phyloP scores from a whole-genome alignment of 2,797 vertebrate species.

The Epinephelus malabaricus region DNA sequence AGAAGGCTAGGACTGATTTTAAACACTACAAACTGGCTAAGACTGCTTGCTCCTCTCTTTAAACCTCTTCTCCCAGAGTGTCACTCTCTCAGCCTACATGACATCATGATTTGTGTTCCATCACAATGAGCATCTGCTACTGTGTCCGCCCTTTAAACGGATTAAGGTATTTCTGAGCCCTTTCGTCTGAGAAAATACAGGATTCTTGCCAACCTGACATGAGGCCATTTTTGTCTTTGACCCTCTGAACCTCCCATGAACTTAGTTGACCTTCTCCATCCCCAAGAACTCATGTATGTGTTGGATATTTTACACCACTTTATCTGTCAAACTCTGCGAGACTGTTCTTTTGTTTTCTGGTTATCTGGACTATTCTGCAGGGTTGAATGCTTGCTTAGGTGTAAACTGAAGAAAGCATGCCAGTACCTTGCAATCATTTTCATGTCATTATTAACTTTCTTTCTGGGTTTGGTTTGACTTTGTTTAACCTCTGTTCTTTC shows the following conservation, averaged over 20 bases:
- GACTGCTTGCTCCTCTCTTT: constrained; percentile 74
- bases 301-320: constrained; percentile 76
- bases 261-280: constrained; percentile 81
- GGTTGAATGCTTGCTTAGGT: constrained; percentile 75
- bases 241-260: constrained; percentile 84
- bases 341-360: constrained; percentile 71
- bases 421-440: constrained; percentile 75
- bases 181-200: constrained; percentile 73
- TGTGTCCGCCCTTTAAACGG: constrained; percentile 80
- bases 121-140: constrained; percentile 70
- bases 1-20: constrained; percentile 74
- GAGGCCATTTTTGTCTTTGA: constrained; percentile 81
- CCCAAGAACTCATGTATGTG: constrained; percentile 79
- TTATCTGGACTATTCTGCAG: constrained; percentile 75
- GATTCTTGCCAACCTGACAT: constrained; percentile 77
- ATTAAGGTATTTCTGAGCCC: constrained; percentile 76
- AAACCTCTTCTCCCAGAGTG: constrained; percentile 77
- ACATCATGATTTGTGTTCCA: constrained; percentile 68
- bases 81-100: constrained; percentile 68
- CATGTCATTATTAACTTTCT: constrained; percentile 63
- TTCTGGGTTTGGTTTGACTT: constrained; percentile 63
- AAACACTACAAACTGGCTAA: constrained; percentile 67
- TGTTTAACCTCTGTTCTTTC: constrained; percentile 74
- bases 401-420: constrained; percentile 78
- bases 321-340: constrained; percentile 73